These are phyloP conservation scores for Paedocypris sp. DNA, from an alignment of 2,113 vertebrate genomes.

Conservation along the genomic window DNA sequence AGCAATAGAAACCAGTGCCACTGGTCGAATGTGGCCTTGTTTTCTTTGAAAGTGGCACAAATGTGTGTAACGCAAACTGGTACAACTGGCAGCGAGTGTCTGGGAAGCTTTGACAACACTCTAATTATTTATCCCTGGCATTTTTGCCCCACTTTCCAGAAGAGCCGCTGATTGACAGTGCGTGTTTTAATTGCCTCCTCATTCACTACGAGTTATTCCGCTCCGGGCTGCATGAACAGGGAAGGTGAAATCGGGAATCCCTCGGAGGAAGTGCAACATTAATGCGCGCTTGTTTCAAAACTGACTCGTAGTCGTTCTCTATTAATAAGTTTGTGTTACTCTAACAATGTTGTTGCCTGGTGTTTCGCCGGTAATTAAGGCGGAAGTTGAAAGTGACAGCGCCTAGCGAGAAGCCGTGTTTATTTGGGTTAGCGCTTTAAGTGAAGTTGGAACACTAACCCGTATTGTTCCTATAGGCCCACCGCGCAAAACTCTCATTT, in stretches of 20 bases:
- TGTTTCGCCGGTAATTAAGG: conserved; percentile 1
- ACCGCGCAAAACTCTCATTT: conserved; percentile 39
- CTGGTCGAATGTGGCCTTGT: background rate
- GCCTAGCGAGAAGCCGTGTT: background rate
- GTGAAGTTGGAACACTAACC: background rate
- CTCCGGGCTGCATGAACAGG: conserved; percentile 1
- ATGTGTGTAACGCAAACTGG: background rate
- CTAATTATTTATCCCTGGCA: background rate
- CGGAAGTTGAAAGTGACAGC: background rate
- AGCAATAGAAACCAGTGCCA: background rate
- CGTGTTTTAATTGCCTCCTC: conserved; percentile 9
- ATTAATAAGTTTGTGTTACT: conserved; percentile 13
- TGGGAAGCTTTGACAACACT: background rate
- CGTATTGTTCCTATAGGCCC: background rate
- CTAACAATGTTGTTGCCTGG: conserved; percentile 3
- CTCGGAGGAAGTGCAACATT: background rate
- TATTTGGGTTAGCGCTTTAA: conserved; percentile 6
- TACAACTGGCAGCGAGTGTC: background rate
- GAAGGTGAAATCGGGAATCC: conserved; percentile 3
- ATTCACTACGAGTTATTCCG: background rate
- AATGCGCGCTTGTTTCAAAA: background rate
- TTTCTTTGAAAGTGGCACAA: conserved; percentile 1
- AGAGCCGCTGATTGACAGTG: background rate
- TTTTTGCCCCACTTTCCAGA: conserved; percentile 11
- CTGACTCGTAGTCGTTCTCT: background rate